Conservation (phyloP, 2,888 invertebrate genomes). For the Thera britannica region DNA sequence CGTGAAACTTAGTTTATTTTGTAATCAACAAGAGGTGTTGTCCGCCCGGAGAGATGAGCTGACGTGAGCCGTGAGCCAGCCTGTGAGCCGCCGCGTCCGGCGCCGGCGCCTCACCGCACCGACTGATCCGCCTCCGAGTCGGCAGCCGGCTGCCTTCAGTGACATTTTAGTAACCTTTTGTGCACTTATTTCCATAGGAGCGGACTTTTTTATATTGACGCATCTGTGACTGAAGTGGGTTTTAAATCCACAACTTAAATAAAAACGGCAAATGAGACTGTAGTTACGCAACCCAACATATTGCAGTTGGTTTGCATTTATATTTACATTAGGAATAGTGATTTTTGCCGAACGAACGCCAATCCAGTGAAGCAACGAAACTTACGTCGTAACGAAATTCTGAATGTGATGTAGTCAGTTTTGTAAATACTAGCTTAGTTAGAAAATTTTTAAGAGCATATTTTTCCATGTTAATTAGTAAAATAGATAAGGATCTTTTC, state of each 20-base stretch:
- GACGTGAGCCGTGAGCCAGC: background rate
- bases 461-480: too few relatives aligned
- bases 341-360: background rate
- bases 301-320: too few relatives aligned
- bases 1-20: background rate
- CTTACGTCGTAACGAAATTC: constrained; percentile 2
- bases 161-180: background rate
- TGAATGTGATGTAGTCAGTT: constrained; percentile 6
- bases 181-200: background rate
- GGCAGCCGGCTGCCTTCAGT: background rate
- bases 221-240: background rate
- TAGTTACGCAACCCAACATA: too few relatives aligned
- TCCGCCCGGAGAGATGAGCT: background rate
- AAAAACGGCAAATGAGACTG: background rate
- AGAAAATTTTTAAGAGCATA: background rate
- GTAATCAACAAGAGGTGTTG: background rate
- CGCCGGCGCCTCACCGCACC: background rate
- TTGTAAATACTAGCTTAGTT: constrained; percentile 16
- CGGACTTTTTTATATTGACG: background rate
- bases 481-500: background rate
- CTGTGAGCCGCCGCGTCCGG: background rate
- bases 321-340: background rate
- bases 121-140: background rate
- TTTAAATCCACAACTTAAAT: background rate
- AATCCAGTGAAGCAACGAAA: constrained; percentile 13